Evolutionary conservation across 2,113 vertebrate genomes (phyloP).

Genomic region (Scomber japonicus): DNA sequence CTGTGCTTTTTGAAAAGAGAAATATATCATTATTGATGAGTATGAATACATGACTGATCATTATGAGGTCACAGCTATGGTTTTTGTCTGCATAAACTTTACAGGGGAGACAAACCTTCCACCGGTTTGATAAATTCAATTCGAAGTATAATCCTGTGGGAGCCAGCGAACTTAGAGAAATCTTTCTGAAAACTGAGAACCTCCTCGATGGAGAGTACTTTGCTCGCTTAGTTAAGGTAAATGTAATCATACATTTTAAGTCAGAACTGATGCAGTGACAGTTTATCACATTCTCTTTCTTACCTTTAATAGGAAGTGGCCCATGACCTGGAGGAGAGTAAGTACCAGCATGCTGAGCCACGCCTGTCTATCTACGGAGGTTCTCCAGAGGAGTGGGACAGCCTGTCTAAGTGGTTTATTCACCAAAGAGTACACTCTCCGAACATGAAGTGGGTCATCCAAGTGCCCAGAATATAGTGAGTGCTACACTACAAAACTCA

Average conservation of each 20-base stretch:
- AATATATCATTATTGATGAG: neutral
- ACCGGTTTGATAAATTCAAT: conserved; percentile 99
- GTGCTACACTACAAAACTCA: conserved; percentile 48
- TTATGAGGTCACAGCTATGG: neutral
- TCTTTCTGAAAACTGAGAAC: conserved; percentile 99
- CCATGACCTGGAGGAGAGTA: conserved; percentile 92
- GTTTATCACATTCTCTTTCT: neutral
- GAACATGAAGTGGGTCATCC: conserved; percentile 95
- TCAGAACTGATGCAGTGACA: neutral
- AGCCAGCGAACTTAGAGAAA: conserved; percentile 95
- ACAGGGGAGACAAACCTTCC: conserved; percentile 97
- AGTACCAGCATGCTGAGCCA: conserved; percentile 94
- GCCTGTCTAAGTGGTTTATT: conserved; percentile 93
- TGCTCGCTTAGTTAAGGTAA: conserved; percentile 95
- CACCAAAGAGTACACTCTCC: conserved; percentile 92
- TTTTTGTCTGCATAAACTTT: conserved; percentile 2
- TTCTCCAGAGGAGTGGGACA: conserved; percentile 89
- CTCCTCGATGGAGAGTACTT: conserved; percentile 94
- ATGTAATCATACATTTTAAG: neutral
- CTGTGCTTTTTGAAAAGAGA: neutral
- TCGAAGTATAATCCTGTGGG: conserved; percentile 98
- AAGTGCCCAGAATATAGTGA: conserved; percentile 97
- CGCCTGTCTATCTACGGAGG: conserved; percentile 94
- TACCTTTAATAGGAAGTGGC: conserved; percentile 88
- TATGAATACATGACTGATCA: neutral